Evolutionary conservation across 2,888 invertebrate genomes (phyloP).

Genomic region (Crioceris asparagi): DNA sequence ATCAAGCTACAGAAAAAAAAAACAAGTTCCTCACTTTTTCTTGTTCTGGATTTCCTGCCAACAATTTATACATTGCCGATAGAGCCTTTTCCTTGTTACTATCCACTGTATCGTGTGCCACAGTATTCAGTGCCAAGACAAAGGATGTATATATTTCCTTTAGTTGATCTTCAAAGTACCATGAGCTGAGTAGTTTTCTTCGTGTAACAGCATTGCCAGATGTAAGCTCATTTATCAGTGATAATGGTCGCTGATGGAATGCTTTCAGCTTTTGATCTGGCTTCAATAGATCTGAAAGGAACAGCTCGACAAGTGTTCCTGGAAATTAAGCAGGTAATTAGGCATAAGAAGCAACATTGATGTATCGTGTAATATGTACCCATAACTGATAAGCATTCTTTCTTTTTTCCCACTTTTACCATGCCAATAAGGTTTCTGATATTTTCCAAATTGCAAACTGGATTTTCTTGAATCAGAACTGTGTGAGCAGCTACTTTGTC

Average conservation of each 20-base stretch:
- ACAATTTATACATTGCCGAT: conserved; percentile 58
- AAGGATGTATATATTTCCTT: conserved; percentile 59
- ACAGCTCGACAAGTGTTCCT: conserved; percentile 71
- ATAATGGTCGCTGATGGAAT: conserved; percentile 55
- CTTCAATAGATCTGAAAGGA: conserved; percentile 58
- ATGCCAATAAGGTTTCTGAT: conserved; percentile 61
- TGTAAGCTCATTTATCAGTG: conserved; percentile 45
- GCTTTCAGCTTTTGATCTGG: conserved; percentile 53
- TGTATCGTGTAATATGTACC: conserved; percentile 36
- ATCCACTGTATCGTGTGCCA: conserved; percentile 70
- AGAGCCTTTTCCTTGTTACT: conserved; percentile 73
- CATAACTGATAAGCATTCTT: conserved; percentile 56
- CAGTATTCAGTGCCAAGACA: conserved; percentile 57
- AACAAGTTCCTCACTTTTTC: conserved; percentile 52
- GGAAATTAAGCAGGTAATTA: conserved; percentile 29
- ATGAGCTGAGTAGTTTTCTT: conserved; percentile 57
- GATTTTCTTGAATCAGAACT: conserved; percentile 70
- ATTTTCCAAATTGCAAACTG: conserved; percentile 64
- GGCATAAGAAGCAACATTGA: background rate
- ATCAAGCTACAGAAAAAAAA: no score
- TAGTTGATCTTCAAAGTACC: conserved; percentile 85
- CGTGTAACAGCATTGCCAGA: conserved; percentile 55
- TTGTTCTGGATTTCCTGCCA: conserved; percentile 72
- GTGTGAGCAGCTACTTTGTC: conserved; percentile 82
- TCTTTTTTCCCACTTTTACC: conserved; percentile 69